Evolutionary conservation across 2,113 vertebrate species (phyloP), one percentile per base, ranked within the genome.

Genomic region (Sebastes fasciatus): DNA sequence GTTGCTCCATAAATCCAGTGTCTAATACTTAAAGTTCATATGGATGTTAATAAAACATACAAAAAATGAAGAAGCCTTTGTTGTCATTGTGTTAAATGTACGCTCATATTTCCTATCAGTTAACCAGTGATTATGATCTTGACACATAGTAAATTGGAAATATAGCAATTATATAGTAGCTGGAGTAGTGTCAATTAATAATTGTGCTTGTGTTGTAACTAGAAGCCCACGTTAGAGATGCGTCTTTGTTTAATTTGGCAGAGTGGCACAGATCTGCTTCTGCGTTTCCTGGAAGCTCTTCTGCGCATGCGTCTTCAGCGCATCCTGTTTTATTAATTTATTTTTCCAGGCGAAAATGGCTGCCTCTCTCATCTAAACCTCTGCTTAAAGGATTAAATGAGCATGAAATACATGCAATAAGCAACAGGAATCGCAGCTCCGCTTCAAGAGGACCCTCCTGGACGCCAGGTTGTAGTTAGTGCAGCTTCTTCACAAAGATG

Each of bases 341-440:
- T 85, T 89, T 87, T 90, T 82, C 77, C 79, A 71, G 82, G 75
- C 84, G 91, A 95, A 96, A 95, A 96, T 96, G 95, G 95, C 95
- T 94, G 94, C 94, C 93, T 88, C 86, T 91, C 89, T 92, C 85
- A 90, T 93, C 93, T 92, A 91, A 93, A 93, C 86, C 89, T 91
- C 67, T 88, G 80, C 83, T 69, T 55, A 62, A 88, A 83, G 83
- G 83, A 91, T 89, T 77, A 89, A 86, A 87, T 43, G 58, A 63
- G 26, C 68, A 54, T 69, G 49, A 76, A 78, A 71, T 79, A 80
- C 65, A 57, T 67, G 45, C 70, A 77, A 72, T 76, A 82, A 66
- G 71, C 64, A 58, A 9, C 54, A 75, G 65, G 80, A 79, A 88
- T 21, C 23, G 46, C 74, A 8, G 86, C 40, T 45, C 17, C 52